phyloP scores from a whole-genome alignment of 2,888 invertebrate genomes.

The Strigamia transsilvanica region DNA sequence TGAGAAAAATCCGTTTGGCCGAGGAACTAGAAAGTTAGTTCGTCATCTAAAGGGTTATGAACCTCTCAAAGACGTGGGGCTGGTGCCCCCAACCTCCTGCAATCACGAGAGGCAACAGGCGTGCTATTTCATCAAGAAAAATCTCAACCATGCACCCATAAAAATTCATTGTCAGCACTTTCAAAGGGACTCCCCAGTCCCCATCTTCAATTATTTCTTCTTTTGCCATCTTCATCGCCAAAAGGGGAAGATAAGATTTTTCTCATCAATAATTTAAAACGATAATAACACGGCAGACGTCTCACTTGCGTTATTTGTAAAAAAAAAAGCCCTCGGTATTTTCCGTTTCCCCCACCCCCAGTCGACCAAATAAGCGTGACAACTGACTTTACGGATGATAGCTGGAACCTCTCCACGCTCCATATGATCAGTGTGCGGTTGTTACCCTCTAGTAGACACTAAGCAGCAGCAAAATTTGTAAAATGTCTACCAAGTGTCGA shows the following conservation, averaged over 20 bases:
- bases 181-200: background rate
- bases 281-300: background rate
- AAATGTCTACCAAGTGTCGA: background rate
- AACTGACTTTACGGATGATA: background rate
- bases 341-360: background rate
- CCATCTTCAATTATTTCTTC: background rate
- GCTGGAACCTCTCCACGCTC: background rate
- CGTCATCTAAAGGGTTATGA: constrained; percentile 32
- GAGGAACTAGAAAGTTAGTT: constrained; percentile 25
- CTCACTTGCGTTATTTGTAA: background rate
- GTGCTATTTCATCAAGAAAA: background rate
- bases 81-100: constrained; percentile 29
- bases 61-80: constrained; percentile 10
- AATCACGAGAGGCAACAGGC: constrained; percentile 30
- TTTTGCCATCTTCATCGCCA: background rate
- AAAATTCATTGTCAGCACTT: constrained; percentile 29
- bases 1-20: constrained; percentile 25
- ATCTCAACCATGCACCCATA: constrained; percentile 1
- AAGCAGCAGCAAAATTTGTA: background rate
- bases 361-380: constrained; percentile 11
- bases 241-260: background rate
- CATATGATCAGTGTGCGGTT: background rate
- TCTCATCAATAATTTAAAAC: background rate
- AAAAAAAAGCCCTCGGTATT: background rate
- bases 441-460: background rate